Evolutionary conservation across 2,113 vertebrate species (phyloP), one percentile per base, ranked within the genome.

Genomic region (Peucedramus taeniatus): DNA sequence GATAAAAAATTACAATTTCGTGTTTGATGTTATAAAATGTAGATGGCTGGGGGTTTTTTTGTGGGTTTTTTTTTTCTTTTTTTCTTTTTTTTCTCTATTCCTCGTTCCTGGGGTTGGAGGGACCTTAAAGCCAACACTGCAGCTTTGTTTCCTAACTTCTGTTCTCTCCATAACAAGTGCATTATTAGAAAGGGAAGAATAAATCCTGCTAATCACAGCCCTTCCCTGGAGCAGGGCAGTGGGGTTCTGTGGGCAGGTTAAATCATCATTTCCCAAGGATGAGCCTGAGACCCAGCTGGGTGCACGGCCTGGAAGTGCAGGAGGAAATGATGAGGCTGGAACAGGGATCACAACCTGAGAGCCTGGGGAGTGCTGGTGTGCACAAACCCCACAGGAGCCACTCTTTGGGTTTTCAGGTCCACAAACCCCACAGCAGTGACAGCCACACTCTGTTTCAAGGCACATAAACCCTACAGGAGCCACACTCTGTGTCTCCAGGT

Each of bases 301-400:
- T 61, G 88, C 94, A 74, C 0, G 26, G 86, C 79, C 92, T 94
- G 96, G 96, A 96, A 90, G 88, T 21, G 71, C 85, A 60, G 85
- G 40, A 82, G 75, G 94, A 95, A 90, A 79, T 4, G 50, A 22
- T 3, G 4, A 74, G 77, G 68, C 47, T 4, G 3, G 78, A 49
- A 15, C 19, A 15, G 82, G 75, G 85, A 57, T 76, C 75, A 30
- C 69, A 37, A 0, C 31, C 82, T 33, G 79, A n/a, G 70, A 77
- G 79, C n/a, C 45, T 37, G 87, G 93, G 54, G 85, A 53, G 17
- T 2, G 61, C 51, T 3, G 0, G 16, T 89, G 47, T 23, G 21
- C 22, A 49, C 21, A 49, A 47, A 47, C 11, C 45, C 45, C 47
- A 24, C 47, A 24, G 47, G 22, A 47, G 47, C 45, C 45, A 23